A percentile compares a stretch with the other conserved stretches of the same genome.
Evolutionary conservation across 2,797 vertebrate genomes (phyloP).

Genomic region (Neoniphon sammara): DNA sequence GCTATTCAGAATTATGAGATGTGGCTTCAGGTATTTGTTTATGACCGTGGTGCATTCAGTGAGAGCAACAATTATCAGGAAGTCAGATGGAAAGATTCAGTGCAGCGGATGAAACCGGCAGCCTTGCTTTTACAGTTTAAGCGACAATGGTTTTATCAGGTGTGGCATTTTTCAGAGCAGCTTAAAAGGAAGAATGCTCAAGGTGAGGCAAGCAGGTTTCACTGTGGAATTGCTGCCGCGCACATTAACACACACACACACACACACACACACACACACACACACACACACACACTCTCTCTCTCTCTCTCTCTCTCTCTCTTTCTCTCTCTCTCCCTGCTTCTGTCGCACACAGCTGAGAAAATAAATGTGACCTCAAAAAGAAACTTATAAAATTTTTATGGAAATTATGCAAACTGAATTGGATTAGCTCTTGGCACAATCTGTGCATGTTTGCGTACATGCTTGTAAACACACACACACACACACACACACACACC

Average conservation of each 20-base stretch:
- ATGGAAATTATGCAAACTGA: conserved; percentile 43
- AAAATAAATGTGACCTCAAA: conserved; percentile 41
- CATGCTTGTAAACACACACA: not conserved
- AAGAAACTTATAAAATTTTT: conserved; percentile 25
- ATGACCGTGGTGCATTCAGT: not conserved
- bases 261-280: not conserved
- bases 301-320: no score
- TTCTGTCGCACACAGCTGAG: conserved; percentile 14
- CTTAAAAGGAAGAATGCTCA: not conserved
- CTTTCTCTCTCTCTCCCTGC: no score
- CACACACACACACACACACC: not conserved
- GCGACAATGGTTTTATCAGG: not conserved
- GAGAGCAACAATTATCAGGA: not conserved
- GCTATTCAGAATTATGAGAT: not conserved
- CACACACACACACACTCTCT: conserved; percentile 5
- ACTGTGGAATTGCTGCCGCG: not conserved
- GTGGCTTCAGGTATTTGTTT: not conserved
- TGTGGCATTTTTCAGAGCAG: not conserved
- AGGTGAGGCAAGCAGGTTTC: not conserved
- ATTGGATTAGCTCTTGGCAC: conserved; percentile 32
- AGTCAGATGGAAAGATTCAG: not conserved
- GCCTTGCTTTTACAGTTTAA: not conserved
- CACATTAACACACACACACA: not conserved
- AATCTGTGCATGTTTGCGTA: conserved; percentile 11
- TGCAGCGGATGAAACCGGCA: not conserved